Base-by-base conservation (phyloP, 2,113 vertebrate species). In the Myrmophylax atrothorax region DNA sequence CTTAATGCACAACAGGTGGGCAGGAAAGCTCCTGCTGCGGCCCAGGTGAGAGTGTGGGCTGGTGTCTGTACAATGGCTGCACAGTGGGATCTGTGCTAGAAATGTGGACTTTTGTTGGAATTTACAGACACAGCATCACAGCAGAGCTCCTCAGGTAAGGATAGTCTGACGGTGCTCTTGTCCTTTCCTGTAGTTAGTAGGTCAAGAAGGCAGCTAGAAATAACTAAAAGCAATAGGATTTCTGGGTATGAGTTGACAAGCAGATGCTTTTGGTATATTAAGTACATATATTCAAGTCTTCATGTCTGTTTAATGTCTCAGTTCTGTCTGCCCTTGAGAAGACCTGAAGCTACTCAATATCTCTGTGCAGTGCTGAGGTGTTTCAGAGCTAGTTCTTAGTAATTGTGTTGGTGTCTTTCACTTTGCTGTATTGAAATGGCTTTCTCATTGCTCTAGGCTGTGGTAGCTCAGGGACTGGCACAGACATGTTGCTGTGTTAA, bases 31-130 rank as follows among this genome's bases (percentile, higher is more conserved):
- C 24, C 3, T 50, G 2, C 24, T 47, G 8, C 31, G 69, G 29
- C 3, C 4, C 0, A 1, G 7, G 7, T 12, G 12, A 28, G 12
- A 38, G 12, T 33, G 29, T 16, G 47, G 28, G 17, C 4, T 35
- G 3, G 3, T n/a, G 26, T 8, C 6, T 46, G 2, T 11, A 17
- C 1, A 12, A 33, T 29, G 29, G 5, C 16, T 6, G 9, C 37
- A 1, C 1, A 5, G 11, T 3, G 6, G 37, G 18, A 53, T 13
- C 4, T 72, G 7, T n/a, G 8, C 24, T 62, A 11, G 42, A 59
- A 85, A 37, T 18, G 1, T 0, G 14, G 44, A 2, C 0, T 2
- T 42, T 23, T 40, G 1, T 7, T 37, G 50, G 46, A 25, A 3
- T 38, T 46, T 2, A 35, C 10, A 40, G 28, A 17, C 29, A 2